A percentile compares a stretch with the other conserved stretches of the same genome.
Conservation (phyloP, 2,888 invertebrate species). For the Rhingia rostrata region DNA sequence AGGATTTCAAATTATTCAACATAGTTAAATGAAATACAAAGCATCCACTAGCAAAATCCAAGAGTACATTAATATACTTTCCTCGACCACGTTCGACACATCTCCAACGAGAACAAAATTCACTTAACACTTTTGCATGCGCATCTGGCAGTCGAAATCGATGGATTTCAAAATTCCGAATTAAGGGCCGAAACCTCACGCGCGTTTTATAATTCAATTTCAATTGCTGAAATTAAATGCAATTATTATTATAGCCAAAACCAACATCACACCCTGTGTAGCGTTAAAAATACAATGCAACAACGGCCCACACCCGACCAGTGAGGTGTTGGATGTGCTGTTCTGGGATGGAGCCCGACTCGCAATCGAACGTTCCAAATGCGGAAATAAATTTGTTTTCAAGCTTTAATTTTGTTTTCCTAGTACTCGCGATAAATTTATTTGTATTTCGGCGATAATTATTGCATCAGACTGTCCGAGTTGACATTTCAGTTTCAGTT, state of each 20-base stretch:
- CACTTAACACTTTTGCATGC: no score
- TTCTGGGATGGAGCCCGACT: background rate
- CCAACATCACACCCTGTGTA: background rate
- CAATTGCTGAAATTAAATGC: conserved; percentile 36
- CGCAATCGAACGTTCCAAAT: conserved; percentile 15
- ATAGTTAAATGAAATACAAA: no score
- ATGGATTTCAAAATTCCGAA: background rate
- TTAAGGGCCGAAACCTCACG: conserved; percentile 17
- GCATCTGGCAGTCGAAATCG: no score
- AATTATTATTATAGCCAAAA: conserved; percentile 10
- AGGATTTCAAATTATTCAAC: no score
- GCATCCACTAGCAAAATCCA: no score
- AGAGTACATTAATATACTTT: no score
- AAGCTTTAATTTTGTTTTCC: conserved; percentile 3
- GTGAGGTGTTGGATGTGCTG: background rate
- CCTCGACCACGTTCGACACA: no score
- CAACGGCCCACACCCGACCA: background rate
- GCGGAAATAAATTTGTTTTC: conserved; percentile 40
- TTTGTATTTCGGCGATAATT: conserved; percentile 58
- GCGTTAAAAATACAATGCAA: conserved; percentile 2
- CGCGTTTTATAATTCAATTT: conserved; percentile 43
- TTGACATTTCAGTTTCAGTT: conserved; percentile 41
- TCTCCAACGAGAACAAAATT: no score
- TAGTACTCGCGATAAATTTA: conserved; percentile 34
- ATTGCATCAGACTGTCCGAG: conserved; percentile 13